Evolutionary conservation across 2,113 vertebrate species (phyloP).

Genomic region (Triplophysa dalaica): DNA sequence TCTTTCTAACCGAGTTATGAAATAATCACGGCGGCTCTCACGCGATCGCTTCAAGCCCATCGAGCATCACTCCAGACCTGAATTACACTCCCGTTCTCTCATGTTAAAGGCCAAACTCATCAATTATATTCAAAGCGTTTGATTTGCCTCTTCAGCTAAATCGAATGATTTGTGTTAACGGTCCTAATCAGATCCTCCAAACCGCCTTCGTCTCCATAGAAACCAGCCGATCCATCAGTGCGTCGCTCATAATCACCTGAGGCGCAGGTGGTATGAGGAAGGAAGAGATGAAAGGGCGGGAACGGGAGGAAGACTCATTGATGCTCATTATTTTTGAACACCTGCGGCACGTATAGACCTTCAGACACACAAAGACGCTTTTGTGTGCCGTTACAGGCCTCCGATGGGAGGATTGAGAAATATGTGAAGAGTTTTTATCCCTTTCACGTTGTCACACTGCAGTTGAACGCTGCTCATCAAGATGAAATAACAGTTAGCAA

Average conservation of each 20-base stretch:
- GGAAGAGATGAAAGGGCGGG: constrained; percentile 1
- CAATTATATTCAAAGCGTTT: constrained; percentile 27
- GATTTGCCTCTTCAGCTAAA: constrained; percentile 38
- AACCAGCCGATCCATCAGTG: constrained; percentile 29
- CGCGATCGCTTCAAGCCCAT: not conserved
- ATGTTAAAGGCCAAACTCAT: constrained; percentile 46
- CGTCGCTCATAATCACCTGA: not conserved
- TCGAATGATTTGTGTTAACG: constrained; percentile 35
- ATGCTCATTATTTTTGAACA: constrained; percentile 66
- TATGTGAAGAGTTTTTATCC: not conserved
- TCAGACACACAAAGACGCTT: constrained; percentile 60
- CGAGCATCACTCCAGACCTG: constrained; percentile 12
- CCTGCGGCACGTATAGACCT: constrained; percentile 43
- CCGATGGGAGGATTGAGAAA: constrained; percentile 49
- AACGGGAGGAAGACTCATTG: constrained; percentile 58
- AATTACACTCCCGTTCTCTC: constrained; percentile 27
- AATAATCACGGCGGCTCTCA: not conserved
- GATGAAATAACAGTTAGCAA: not conserved
- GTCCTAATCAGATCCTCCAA: constrained; percentile 29
- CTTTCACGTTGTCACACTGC: not conserved
- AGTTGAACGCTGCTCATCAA: not conserved
- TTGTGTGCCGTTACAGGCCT: constrained; percentile 60
- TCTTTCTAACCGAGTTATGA: not conserved
- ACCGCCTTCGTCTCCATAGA: constrained; percentile 29
- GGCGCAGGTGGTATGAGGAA: not conserved